These are phyloP conservation scores for Tinea trinotella DNA, from an alignment of 2,888 invertebrate species.

Conservation along the genomic window DNA sequence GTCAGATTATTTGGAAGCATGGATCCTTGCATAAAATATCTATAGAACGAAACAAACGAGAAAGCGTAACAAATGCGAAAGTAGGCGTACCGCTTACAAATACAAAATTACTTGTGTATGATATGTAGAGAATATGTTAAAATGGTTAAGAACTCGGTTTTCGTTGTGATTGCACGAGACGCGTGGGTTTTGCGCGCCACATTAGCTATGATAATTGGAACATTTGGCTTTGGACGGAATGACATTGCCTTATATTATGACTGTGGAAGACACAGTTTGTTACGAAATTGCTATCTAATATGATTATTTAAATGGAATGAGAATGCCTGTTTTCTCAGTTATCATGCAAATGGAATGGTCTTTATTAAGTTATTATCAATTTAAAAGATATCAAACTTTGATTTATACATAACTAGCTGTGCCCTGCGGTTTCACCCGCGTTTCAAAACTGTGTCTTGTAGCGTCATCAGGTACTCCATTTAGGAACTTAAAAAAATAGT, in stretches of 20 bases:
- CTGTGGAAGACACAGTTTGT: constrained; percentile 9
- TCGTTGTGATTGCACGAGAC: constrained; percentile 6
- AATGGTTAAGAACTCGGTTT: constrained; percentile 23
- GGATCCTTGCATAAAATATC: neutral
- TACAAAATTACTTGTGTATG: constrained; percentile 4
- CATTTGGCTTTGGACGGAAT: constrained; percentile 60
- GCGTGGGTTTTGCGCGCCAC: constrained; percentile 33
- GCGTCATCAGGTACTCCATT: no score
- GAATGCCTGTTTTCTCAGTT: neutral
- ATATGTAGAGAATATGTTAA: constrained; percentile 22
- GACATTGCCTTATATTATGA: constrained; percentile 30
- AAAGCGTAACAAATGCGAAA: constrained; percentile 11
- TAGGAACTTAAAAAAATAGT: no score
- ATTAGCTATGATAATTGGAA: constrained; percentile 68
- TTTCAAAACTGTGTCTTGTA: no score
- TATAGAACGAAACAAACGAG: constrained; percentile 1
- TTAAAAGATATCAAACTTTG: no score
- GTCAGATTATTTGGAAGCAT: neutral
- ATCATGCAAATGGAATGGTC: neutral
- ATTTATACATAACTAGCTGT: no score
- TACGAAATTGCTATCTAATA: constrained; percentile 7
- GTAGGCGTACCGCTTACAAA: neutral
- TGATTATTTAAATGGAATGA: neutral
- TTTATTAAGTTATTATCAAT: no score
- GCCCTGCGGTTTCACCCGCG: no score